Conservation (phyloP, 2,797 vertebrate genomes). For the Poeciliopsis paucimaculata region DNA sequence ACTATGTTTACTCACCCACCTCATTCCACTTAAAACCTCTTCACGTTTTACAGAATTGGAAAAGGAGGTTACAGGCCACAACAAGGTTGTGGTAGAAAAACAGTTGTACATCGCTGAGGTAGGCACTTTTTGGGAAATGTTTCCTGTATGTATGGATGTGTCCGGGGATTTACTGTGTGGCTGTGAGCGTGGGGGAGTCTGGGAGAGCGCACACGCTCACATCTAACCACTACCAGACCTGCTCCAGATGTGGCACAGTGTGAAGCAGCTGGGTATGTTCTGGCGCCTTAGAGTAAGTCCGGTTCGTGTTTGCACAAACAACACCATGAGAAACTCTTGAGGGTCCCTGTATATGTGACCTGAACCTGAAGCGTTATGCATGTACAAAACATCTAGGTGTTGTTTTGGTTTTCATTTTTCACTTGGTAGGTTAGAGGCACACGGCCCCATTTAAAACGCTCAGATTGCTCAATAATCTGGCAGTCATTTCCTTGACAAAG, state of each 20-base stretch:
- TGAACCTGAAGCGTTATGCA: neutral
- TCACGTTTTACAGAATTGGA: constrained; percentile 59
- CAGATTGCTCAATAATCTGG: constrained; percentile 49
- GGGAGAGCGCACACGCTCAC: constrained; percentile 24
- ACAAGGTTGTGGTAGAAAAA: constrained; percentile 64
- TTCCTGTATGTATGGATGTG: constrained; percentile 65
- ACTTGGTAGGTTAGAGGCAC: constrained; percentile 34
- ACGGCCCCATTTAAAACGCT: constrained; percentile 31
- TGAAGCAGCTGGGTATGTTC: constrained; percentile 66
- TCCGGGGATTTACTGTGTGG: constrained; percentile 66
- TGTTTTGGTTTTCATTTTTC: constrained; percentile 31
- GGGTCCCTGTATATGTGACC: constrained; percentile 21
- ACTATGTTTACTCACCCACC: constrained; percentile 60
- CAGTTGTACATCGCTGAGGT: constrained; percentile 63
- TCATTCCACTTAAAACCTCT: constrained; percentile 48
- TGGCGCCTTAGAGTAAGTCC: constrained; percentile 51
- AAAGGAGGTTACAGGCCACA: constrained; percentile 61
- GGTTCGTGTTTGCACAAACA: constrained; percentile 58
- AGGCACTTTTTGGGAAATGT: constrained; percentile 62
- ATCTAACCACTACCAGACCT: constrained; percentile 62
- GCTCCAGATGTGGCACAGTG: constrained; percentile 68
- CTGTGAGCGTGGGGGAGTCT: constrained; percentile 23
- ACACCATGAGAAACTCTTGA: constrained; percentile 20
- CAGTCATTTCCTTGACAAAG: constrained; percentile 21
- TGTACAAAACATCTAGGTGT: neutral